Evolutionary conservation across 2,888 invertebrate species (phyloP), one percentile per base, ranked within the genome.

Genomic region (Miltochrista miniata): DNA sequence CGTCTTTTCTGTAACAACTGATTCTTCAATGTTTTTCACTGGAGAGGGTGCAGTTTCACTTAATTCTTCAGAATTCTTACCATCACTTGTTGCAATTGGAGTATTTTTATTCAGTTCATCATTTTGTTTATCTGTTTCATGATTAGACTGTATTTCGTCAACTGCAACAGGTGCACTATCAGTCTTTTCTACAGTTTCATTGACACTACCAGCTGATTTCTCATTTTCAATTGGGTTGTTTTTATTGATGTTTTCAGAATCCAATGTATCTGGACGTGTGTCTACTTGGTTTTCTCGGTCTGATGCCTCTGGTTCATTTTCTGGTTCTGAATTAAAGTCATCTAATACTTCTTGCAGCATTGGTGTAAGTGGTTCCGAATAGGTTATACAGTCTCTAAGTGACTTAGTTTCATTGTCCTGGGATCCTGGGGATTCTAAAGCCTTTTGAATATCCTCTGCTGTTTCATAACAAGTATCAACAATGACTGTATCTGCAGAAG

Each of bases 401-500:
- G 83, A 77, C 57, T 79, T 48, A 18, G 41, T 49, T 39, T 52
- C 50, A 39, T 55, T 48, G 48, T 44, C 34, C n/a, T 43, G 38
- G 4, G n/a, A n/a, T n/a, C 29, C 40, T 18, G 74, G 64, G 12
- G 77, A 71, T 61, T 83, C 83, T 38, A 81, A 61, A 8, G 71
- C 84, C 46, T 60, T 81, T 57, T 68, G 72, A 48, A 84, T 71
- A 13, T 86, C 85, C 54, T 86, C 83, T 49, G 79, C 79, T 48
- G 72, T 80, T 56, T 83, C 76, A 63, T 82, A 82, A 59, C 76
- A 83, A 30, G 70, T 72, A 24, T 84, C 85, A 53, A 87, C 61
- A 49, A 89, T 75, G 30, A 86, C 65, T 39, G 88, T 90, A 34
- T 90, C 90, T 54, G 81, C 81, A 46, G 90, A 90, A 54, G 82